Conservation (phyloP, 92 coral and sea anemone genomes). For the Parazoanthus swiftii region DNA sequence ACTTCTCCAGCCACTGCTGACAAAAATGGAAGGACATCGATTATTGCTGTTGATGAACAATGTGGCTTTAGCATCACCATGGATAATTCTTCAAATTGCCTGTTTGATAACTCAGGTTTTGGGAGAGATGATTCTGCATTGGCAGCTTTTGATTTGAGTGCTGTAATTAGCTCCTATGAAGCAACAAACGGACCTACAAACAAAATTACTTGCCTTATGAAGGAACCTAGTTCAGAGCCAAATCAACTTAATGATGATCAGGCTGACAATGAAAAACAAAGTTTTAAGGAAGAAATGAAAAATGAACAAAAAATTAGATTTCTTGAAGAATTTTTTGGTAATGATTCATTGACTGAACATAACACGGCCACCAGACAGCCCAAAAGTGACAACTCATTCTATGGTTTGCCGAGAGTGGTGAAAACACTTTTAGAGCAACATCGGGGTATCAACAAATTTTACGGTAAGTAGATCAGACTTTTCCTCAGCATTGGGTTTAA, state of each 20-base stretch:
- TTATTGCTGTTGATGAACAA: not conserved
- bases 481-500: not conserved
- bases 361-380: not conserved
- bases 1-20: not conserved
- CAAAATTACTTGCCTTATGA: not conserved
- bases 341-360: not conserved
- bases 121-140: conserved; percentile 70
- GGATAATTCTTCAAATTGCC: conserved; percentile 11
- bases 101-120: conserved; percentile 52
- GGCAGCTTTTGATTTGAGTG: conserved; percentile 80
- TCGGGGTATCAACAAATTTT: conserved; percentile 82
- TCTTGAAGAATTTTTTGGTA: not conserved
- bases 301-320: not conserved
- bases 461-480: conserved; percentile 66
- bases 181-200: conserved; percentile 6
- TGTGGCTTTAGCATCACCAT: not conserved
- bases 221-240: conserved; percentile 2
- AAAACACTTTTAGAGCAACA: conserved; percentile 65
- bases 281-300: not conserved
- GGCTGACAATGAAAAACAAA: not conserved
- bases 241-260: not conserved
- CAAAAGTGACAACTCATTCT: conserved; percentile 52
- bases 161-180: conserved; percentile 54
- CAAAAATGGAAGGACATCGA: not conserved
- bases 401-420: conserved; percentile 81